phyloP scores from a whole-genome alignment of 1,140 invertebrate genomes.

The Hyposmocoma kahamanoa region DNA sequence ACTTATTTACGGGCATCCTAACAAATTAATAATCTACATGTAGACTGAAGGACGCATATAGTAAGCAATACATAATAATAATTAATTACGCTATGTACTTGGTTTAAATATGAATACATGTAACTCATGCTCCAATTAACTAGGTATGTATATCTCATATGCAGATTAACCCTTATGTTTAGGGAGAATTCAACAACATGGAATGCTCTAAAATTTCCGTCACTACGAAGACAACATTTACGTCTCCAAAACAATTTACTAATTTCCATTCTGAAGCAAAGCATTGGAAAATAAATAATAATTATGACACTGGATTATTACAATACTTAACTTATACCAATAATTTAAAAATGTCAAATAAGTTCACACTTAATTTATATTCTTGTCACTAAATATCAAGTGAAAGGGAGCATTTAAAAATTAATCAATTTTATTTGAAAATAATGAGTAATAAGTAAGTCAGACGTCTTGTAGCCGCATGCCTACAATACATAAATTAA shows the following conservation, averaged over 20 bases:
- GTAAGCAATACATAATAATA: conserved; percentile 35
- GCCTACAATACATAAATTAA: conserved; percentile 25
- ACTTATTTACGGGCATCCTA: not conserved
- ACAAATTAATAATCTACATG: not conserved
- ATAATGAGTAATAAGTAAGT: conserved; percentile 3
- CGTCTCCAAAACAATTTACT: conserved; percentile 30
- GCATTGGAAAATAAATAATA: conserved; percentile 33
- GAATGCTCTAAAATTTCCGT: conserved; percentile 50
- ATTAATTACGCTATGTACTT: conserved; percentile 32
- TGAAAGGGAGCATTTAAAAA: not conserved
- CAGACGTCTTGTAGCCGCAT: conserved; percentile 26
- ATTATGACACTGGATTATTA: conserved; percentile 24
- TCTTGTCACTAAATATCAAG: not conserved
- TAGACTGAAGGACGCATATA: conserved; percentile 18
- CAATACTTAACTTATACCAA: not conserved
- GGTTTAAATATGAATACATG: conserved; percentile 30
- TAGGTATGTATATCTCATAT: conserved; percentile 14
- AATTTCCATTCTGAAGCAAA: conserved; percentile 31
- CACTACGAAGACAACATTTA: conserved; percentile 22
- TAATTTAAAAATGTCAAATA: not conserved
- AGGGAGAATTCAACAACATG: conserved; percentile 38
- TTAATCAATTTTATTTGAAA: not conserved
- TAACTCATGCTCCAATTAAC: conserved; percentile 27
- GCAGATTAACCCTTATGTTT: conserved; percentile 16
- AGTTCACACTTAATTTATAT: not conserved